Base-by-base conservation (phyloP, 2,113 vertebrate species). In the Poeciliopsis retropinna region DNA sequence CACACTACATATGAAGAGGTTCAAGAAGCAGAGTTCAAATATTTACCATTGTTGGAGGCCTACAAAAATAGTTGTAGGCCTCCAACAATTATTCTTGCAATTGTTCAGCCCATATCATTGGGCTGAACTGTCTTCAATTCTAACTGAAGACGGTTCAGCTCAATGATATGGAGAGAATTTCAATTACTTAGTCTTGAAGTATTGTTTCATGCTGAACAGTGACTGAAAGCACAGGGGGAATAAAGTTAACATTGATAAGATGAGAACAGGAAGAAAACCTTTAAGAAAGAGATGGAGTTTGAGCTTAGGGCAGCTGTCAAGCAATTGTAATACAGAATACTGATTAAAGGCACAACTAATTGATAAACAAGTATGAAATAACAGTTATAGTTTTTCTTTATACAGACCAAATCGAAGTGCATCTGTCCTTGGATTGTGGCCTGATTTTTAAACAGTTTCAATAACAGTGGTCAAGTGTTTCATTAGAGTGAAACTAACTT, bases 251-350 rank as follows among this genome's bases (percentile, higher is more conserved):
- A 72, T 17, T 76, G 76, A 82, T 51, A 60, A 73, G 64, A 69
- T 88, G 72, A 41, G 82, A 60, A 37, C 39, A 68, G 74, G 54
- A 51, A 70, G 0, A 19, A 64, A 30, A 80, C 80, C 79, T 76
- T 81, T 66, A 70, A 83, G 69, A 82, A 78, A 70, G 70, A 54
- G 47, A 22, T 22, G 19, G 64, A 85, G 81, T 70, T 75, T 82
- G 76, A 81, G 76, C 86, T 85, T 82, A 37, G 12, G 72, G 79
- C 71, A 70, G 15, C 39, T 72, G 8, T 69, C 37, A 71, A 72
- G 61, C 51, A 73, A 77, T 80, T 41, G 1, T 29, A 28, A 70
- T 78, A 78, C 77, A 84, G 62, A 41, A 15, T 41, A 76, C 77
- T 84, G 62, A 41, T 4, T 41, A 41, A 41, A 41, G 3, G 3